Base-by-base conservation (phyloP, 2,888 invertebrate species). In the Sarcophaga caerulescens region DNA sequence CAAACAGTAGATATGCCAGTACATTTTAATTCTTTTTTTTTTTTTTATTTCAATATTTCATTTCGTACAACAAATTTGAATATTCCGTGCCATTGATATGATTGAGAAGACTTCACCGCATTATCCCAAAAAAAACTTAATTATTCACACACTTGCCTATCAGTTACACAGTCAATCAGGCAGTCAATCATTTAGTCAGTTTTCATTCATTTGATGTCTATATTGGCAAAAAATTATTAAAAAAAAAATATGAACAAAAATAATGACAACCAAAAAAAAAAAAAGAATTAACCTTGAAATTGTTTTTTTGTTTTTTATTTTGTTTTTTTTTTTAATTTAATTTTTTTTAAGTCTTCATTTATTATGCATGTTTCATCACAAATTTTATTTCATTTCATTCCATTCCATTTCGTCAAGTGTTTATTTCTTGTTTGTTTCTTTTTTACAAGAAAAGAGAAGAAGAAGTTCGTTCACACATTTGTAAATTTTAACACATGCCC, bases 401-500 rank as follows among this genome's bases (percentile, higher is more conserved):
- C 35, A 35, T 35, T 35, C 35, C 35, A 35, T 35, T 35, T 35
- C 35, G 35, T 68, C 19, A 44, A 81, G 65, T 81, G 79, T 82
- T 85, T 85, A 6, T 35, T 25, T 35, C 1, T 6, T 35, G 6
- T 35, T 35, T 35, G 6, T 35, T 35, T 35, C 4, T 35, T 35
- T 35, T 35, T 35, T 35, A 35, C 35, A 35, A 35, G 8, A 52
- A 52, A 17, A 52, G 47, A 81, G 80, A 85, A 86, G 86, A 83
- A 74, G 35, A 35, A 35, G 8, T 35, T 35, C 35, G 77, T 84
- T 87, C 75, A 84, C 57, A 71, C n/a, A 68, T 71, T 85, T 84
- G 77, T 81, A 75, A 84, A 76, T 77, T 91, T 91, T 91, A 87
- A 89, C 91, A 91, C 90, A 85, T 84, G 70, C 77, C 75, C 89